Evolutionary conservation across 1,140 invertebrate species (phyloP).

Genomic region (Tetramorium simillimum): DNA sequence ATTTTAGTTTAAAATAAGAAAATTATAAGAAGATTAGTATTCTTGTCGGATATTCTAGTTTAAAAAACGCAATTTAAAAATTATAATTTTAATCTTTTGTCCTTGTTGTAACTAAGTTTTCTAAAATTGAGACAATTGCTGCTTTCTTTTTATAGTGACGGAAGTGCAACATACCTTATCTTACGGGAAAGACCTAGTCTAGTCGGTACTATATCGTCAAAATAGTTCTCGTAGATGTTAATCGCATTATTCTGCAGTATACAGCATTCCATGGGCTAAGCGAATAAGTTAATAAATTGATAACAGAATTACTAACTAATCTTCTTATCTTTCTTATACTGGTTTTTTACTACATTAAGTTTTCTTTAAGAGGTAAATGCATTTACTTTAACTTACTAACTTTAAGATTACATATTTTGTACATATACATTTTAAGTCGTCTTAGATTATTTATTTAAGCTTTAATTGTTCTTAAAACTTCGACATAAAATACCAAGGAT

Average conservation of each 20-base stretch:
- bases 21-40: not conserved
- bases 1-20: not conserved
- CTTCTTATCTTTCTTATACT: not conserved
- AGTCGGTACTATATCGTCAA: conserved; percentile 88
- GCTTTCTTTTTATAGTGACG: not conserved
- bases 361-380: not conserved
- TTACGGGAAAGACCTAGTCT: conserved; percentile 86
- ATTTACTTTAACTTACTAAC: not conserved
- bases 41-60: not conserved
- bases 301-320: not conserved
- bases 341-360: not conserved
- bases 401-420: not conserved
- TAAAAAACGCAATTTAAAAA: not conserved
- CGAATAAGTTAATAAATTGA: conserved; percentile 11
- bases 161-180: conserved; percentile 71
- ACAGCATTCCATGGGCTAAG: conserved; percentile 92
- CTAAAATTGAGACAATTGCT: not conserved
- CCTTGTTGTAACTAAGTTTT: not conserved
- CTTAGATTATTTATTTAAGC: not conserved
- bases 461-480: not conserved
- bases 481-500: not conserved
- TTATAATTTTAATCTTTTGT: not conserved
- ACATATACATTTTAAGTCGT: not conserved
- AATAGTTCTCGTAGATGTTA: conserved; percentile 96
- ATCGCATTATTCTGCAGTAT: conserved; percentile 96